These are phyloP conservation scores for Caprella mutica DNA, from an alignment of 2,888 invertebrate species.

Conservation along the genomic window DNA sequence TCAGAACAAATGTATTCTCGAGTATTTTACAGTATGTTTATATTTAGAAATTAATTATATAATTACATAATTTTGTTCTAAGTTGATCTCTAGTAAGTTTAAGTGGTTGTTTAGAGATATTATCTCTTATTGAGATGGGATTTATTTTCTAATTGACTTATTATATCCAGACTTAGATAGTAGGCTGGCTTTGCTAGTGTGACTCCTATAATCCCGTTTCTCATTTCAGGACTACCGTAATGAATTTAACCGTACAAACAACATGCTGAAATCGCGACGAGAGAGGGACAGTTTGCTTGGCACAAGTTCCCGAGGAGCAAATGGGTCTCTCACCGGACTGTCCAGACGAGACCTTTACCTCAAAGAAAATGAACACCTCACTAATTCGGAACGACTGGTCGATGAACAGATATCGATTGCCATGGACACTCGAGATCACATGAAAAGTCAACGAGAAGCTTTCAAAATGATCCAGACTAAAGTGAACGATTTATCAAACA, in stretches of 20 bases:
- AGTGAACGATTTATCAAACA: conserved; percentile 83
- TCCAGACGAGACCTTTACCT: conserved; percentile 32
- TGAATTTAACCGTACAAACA: conserved; percentile 63
- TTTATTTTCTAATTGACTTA: too few species aligned
- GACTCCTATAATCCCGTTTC: neutral
- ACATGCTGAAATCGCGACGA: conserved; percentile 53
- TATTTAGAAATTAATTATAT: too few species aligned
- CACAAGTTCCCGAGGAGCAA: conserved; percentile 38
- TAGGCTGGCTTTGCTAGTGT: neutral
- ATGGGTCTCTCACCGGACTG: conserved; percentile 22
- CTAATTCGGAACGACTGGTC: conserved; percentile 78
- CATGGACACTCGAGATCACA: conserved; percentile 88
- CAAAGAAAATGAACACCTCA: conserved; percentile 38
- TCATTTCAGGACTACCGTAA: conserved; percentile 63
- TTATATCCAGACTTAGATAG: too few species aligned
- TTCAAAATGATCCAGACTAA: conserved; percentile 83
- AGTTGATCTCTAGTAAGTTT: too few species aligned
- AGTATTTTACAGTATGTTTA: too few species aligned
- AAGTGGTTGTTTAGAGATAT: too few species aligned
- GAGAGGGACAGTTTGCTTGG: conserved; percentile 79
- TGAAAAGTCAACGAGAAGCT: conserved; percentile 73
- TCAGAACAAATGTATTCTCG: too few species aligned
- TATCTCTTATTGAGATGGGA: too few species aligned
- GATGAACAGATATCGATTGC: conserved; percentile 97
- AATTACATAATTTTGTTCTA: too few species aligned